Percentiles rank a stretch among this genome's conserved stretches.
Evolutionary conservation across 2,888 invertebrate genomes (phyloP).

Genomic region (Apodemia duryi): DNA sequence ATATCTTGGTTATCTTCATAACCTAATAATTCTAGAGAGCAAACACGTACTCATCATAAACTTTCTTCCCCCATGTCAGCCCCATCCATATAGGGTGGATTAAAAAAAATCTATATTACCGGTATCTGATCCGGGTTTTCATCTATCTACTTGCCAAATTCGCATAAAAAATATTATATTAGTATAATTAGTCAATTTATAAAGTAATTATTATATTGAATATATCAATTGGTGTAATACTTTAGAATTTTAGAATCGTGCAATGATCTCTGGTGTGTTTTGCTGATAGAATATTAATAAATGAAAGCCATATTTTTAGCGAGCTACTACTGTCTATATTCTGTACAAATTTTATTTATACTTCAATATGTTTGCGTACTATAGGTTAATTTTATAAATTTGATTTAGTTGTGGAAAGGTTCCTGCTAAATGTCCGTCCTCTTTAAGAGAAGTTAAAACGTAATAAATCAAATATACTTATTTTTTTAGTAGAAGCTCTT

Average conservation of each 20-base stretch:
- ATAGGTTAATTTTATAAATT: constrained; percentile 3
- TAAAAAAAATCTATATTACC: too few relatives aligned
- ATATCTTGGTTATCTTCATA: too few relatives aligned
- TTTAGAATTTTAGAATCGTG: constrained; percentile 1
- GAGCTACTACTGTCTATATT: background rate
- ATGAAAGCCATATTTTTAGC: constrained; percentile 1
- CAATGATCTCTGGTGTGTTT: constrained; percentile 13
- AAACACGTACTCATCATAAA: too few relatives aligned
- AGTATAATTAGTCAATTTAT: too few relatives aligned
- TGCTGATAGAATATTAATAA: background rate
- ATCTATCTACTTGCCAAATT: too few relatives aligned
- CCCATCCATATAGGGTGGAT: too few relatives aligned
- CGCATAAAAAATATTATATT: too few relatives aligned
- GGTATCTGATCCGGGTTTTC: too few relatives aligned
- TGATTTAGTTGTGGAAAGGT: constrained; percentile 17
- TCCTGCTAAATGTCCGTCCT: constrained; percentile 30
- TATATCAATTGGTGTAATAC: background rate
- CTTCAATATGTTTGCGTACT: background rate
- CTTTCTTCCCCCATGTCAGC: too few relatives aligned
- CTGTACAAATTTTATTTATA: background rate
- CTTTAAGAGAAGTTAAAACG: constrained; percentile 12
- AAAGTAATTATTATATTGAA: background rate
- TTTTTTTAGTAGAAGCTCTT: constrained; percentile 19
- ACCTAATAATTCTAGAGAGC: too few relatives aligned
- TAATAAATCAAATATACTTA: constrained; percentile 2